Conservation (phyloP, 2,888 invertebrate species). For the Ophion slaviceki region DNA sequence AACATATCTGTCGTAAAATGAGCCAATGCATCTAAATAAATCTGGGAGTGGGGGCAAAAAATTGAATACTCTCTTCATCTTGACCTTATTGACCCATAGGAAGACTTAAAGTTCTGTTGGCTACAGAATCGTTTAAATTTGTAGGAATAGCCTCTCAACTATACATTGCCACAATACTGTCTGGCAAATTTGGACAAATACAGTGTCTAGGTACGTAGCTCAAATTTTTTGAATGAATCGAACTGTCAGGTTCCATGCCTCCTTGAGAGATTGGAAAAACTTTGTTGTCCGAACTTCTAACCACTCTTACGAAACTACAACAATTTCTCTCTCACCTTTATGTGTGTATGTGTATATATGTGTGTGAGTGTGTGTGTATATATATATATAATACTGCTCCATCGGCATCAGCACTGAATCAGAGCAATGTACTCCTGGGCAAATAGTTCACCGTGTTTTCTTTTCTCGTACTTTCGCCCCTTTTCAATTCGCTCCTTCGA, state of each 20-base stretch:
- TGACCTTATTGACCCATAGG: no score
- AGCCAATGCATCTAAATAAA: no score
- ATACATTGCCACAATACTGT: no score
- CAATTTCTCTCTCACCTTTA: conserved; percentile 51
- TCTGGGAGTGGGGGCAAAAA: no score
- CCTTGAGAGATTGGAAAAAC: conserved; percentile 35
- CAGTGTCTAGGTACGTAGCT: no score
- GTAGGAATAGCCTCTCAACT: no score
- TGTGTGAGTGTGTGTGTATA: not conserved
- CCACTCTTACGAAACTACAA: conserved; percentile 44
- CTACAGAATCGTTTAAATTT: no score
- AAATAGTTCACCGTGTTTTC: not conserved
- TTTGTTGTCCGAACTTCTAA: conserved; percentile 46
- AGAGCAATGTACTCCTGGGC: not conserved
- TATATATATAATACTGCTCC: not conserved
- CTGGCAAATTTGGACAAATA: no score
- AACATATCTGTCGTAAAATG: no score
- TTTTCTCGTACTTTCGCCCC: not conserved
- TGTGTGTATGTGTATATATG: not conserved
- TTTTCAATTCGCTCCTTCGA: not conserved
- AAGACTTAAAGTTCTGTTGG: no score
- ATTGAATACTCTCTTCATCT: no score
- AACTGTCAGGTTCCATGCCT: conserved; percentile 36
- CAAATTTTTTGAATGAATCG: conserved; percentile 18
- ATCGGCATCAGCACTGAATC: conserved; percentile 10